Percentiles rank a stretch among this genome's conserved stretches.
phyloP scores from a whole-genome alignment of 2,888 invertebrate species.

The Vanessa cardui region DNA sequence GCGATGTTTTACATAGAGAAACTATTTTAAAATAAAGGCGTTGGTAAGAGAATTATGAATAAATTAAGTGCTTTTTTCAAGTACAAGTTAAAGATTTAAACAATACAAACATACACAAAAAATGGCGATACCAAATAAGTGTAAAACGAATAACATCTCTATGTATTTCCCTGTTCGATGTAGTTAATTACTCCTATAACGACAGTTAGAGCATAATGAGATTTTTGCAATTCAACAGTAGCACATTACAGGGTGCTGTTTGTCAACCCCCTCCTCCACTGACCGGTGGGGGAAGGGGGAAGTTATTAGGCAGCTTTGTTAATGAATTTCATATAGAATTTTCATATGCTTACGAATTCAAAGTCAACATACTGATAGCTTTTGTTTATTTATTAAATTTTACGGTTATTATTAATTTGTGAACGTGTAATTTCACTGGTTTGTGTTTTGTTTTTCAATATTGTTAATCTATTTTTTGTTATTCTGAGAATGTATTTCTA shows the following conservation, averaged over 20 bases:
- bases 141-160: conserved; percentile 45
- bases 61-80: too few species aligned
- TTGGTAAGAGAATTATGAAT: too few species aligned
- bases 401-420: background rate
- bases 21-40: too few species aligned
- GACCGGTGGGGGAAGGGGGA: conserved; percentile 50
- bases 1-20: too few species aligned
- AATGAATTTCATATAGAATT: conserved; percentile 64
- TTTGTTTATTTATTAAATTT: background rate
- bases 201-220: conserved; percentile 82
- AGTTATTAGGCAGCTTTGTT: conserved; percentile 70
- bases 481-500: too few species aligned
- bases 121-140: background rate
- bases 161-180: conserved; percentile 49
- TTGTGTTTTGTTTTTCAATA: too few species aligned
- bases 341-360: conserved; percentile 21
- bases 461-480: too few species aligned
- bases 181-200: conserved; percentile 81
- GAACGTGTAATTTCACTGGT: too few species aligned
- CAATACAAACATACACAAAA: background rate
- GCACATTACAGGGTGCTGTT: conserved; percentile 76
- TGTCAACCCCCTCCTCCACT: conserved; percentile 57
- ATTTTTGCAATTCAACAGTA: conserved; percentile 82
- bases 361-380: background rate
- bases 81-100: too few species aligned